A percentile compares a stretch with the other conserved stretches of the same genome.
These are phyloP conservation scores for Branchellion lobata DNA, from an alignment of 2,888 invertebrate genomes.

Conservation along the genomic window DNA sequence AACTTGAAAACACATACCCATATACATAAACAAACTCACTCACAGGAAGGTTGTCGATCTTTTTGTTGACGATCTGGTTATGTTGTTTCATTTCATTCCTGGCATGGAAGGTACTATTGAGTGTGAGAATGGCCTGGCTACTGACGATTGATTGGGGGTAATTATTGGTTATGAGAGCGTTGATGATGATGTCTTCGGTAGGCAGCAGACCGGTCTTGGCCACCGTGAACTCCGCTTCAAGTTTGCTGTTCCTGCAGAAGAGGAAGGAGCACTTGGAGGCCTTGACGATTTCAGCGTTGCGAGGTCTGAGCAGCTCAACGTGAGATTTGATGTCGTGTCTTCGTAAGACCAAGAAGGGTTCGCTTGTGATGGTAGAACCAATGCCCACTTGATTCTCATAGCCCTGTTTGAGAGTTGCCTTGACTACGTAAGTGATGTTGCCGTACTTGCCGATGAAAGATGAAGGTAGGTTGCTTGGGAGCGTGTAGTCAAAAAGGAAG, in stretches of 20 bases:
- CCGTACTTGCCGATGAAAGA: conserved; percentile 62
- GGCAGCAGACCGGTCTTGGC: conserved; percentile 58
- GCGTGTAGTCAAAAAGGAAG: conserved; percentile 59
- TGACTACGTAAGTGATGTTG: conserved; percentile 61
- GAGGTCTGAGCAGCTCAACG: conserved; percentile 46
- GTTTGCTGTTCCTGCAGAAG: conserved; percentile 58
- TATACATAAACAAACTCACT: not conserved
- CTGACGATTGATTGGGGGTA: conserved; percentile 53
- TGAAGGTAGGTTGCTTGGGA: conserved; percentile 59
- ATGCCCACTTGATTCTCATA: conserved; percentile 54
- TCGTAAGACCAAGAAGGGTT: conserved; percentile 59
- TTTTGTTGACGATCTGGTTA: conserved; percentile 58
- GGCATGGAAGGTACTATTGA: conserved; percentile 59
- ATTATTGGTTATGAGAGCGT: conserved; percentile 58
- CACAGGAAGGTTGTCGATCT: conserved; percentile 55
- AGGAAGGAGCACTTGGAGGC: conserved; percentile 53
- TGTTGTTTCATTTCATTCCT: conserved; percentile 54
- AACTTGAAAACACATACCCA: no score
- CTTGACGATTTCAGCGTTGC: conserved; percentile 51
- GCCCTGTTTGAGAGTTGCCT: conserved; percentile 56
- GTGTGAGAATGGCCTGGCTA: conserved; percentile 55
- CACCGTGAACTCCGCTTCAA: conserved; percentile 52
- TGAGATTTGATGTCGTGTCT: conserved; percentile 49
- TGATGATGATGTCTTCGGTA: conserved; percentile 59
- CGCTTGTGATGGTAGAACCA: conserved; percentile 59